A percentile compares a stretch with the other conserved stretches of the same genome.
Conservation (phyloP, 1,140 invertebrate genomes). For the Procambarus clarkii region DNA sequence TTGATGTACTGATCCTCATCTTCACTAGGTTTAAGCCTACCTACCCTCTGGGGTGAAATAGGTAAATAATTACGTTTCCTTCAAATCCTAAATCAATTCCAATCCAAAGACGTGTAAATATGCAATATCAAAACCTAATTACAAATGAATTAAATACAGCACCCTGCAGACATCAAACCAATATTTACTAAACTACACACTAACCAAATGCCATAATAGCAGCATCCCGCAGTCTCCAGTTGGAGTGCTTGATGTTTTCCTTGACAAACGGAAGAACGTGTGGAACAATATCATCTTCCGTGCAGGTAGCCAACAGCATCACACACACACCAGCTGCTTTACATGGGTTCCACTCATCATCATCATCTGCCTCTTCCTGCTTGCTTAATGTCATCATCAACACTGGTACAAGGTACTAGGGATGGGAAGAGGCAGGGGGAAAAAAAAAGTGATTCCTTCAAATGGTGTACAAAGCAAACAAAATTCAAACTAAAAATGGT, state of each 20-base stretch:
- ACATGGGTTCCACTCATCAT: conserved; percentile 99
- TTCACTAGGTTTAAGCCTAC: too few relatives aligned
- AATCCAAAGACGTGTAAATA: too few relatives aligned
- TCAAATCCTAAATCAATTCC: too few relatives aligned
- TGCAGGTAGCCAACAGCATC: conserved; percentile 97
- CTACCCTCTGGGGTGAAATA: too few relatives aligned
- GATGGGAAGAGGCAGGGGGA: not conserved
- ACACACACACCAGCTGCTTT: conserved; percentile 99
- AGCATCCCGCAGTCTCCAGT: conserved; percentile 97
- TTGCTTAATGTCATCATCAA: conserved; percentile 95
- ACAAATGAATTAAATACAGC: too few relatives aligned
- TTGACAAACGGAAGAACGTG: conserved; percentile 98
- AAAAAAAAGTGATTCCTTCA: not conserved
- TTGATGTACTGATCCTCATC: too few relatives aligned
- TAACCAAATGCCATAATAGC: conserved; percentile 98
- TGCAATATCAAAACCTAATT: too few relatives aligned
- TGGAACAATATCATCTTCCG: conserved; percentile 97
- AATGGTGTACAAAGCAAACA: too few relatives aligned
- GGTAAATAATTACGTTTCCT: too few relatives aligned
- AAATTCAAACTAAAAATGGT: not conserved
- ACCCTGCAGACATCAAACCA: too few relatives aligned
- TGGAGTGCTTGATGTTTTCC: conserved; percentile 88
- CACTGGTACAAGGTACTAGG: conserved; percentile 92
- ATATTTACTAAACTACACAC: not conserved
- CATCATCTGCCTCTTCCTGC: conserved; percentile 90